Evolutionary conservation across 1,140 invertebrate genomes (phyloP).

Genomic region (Polypedilum vanderplanki): DNA sequence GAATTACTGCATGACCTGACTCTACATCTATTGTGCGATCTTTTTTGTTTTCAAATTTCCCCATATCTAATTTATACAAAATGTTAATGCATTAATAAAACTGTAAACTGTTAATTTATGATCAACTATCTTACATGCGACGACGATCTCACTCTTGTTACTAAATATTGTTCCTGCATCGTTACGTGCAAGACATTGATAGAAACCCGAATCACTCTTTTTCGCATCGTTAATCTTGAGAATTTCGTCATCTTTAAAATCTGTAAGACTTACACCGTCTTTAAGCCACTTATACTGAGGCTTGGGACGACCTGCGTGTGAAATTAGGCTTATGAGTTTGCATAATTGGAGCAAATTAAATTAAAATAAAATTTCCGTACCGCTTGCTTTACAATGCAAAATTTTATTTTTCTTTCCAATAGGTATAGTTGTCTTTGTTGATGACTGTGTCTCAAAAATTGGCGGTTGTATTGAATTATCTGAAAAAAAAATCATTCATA

Average conservation of each 20-base stretch:
- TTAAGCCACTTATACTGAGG: constrained; percentile 86
- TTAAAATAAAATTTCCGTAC: constrained; percentile 50
- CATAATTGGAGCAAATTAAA: no score
- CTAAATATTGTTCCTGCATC: constrained; percentile 85
- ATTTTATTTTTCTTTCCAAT: constrained; percentile 82
- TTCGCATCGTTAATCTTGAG: constrained; percentile 73
- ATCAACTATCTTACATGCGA: constrained; percentile 71
- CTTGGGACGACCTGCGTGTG: constrained; percentile 68
- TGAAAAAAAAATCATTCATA: neutral
- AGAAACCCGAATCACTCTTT: constrained; percentile 73
- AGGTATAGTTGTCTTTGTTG: constrained; percentile 72
- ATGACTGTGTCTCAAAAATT: constrained; percentile 73
- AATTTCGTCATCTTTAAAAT: constrained; percentile 68
- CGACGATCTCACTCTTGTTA: constrained; percentile 74
- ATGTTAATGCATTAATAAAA: neutral
- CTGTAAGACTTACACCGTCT: constrained; percentile 66
- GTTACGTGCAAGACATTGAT: constrained; percentile 85
- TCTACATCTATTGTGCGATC: constrained; percentile 61
- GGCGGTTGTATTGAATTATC: constrained; percentile 59
- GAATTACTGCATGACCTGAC: constrained; percentile 70
- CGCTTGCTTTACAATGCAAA: constrained; percentile 78
- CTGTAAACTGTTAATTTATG: constrained; percentile 22
- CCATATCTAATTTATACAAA: constrained; percentile 61
- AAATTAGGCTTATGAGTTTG: constrained; percentile 33
- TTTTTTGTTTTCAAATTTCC: constrained; percentile 61